Evolutionary conservation across 2,113 vertebrate genomes (phyloP).

Genomic region (Brevimyrus niger): DNA sequence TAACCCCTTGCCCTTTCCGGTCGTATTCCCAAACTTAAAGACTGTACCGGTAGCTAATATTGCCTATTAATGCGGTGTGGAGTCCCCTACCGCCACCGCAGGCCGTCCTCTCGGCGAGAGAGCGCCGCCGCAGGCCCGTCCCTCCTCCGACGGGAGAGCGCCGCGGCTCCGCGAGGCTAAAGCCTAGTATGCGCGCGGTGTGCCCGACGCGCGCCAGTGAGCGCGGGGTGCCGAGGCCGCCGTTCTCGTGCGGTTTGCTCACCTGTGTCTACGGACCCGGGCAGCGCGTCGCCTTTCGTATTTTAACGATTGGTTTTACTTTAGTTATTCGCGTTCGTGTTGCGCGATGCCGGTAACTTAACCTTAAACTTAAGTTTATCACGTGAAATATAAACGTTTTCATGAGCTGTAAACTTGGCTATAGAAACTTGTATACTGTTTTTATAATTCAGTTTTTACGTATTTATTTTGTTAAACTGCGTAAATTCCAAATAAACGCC

Average conservation of each 20-base stretch:
- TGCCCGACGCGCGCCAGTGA: constrained; percentile 24
- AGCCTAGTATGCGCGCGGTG: constrained; percentile 13
- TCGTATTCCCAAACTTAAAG: not conserved
- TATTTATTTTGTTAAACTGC: not conserved
- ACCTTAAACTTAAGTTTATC: too few species aligned
- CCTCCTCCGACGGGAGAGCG: not conserved
- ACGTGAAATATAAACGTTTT: not conserved
- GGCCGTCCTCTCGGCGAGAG: not conserved
- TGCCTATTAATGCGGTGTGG: not conserved
- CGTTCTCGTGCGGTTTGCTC: constrained; percentile 7
- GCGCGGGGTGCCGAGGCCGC: not conserved
- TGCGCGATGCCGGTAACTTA: not conserved
- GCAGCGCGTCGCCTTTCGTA: not conserved
- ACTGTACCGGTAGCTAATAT: not conserved
- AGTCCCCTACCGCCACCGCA: not conserved
- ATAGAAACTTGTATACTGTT: not conserved
- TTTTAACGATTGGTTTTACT: not conserved
- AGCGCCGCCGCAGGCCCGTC: not conserved
- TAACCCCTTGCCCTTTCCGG: not conserved
- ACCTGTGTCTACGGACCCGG: not conserved
- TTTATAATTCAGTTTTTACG: not conserved
- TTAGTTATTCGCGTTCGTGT: not conserved
- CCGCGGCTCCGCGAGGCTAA: not conserved
- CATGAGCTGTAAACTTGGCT: not conserved
- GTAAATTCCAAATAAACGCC: not conserved